Base-by-base conservation (phyloP, 2,888 invertebrate genomes). In the Lasioglossum leucozonium region DNA sequence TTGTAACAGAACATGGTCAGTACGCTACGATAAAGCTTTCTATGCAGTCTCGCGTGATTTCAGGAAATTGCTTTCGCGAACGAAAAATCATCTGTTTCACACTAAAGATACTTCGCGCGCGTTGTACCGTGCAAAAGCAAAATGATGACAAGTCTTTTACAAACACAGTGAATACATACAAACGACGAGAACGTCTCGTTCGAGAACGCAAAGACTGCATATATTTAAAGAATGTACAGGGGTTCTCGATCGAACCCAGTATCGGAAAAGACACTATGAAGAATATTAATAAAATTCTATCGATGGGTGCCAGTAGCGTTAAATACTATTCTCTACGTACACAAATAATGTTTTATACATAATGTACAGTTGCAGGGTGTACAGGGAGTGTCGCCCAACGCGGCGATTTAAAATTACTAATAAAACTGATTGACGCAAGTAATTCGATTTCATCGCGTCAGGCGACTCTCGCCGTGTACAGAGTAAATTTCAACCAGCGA, bases 281-380 rank as follows among this genome's bases (percentile, higher is more conserved):
- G 88, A 87, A 92, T 90, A 90, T 89, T 86, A 90, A 88, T 89
- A 92, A 91, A 91, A 79, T 90, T 77, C 78, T 87, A 85, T 86
- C 65, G 85, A 89, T 88, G 82, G 67, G 88, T 91, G 89, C 89
- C 89, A 89, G 79, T 91, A 88, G 88, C 90, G 91, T 94, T 94
- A 94, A 94, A 94, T 94, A 95, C 93, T 94, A 94, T 84, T 82
- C 91, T 92, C 91, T 92, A 93, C 91, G 91, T 93, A 93, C 92
- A 94, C 92, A 92, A 94, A 93, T 92, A 93, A 90, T 91, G 92
- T 91, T 93, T 93, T 94, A 93, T 94, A 94, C 94, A 93, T 73
- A 94, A 94, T 93, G 91, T 93, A 93, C 92, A 93, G n/a, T 78
- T 37, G 72, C 69, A 11, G 40, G 2, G 30, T 22, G 42, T 67